Evolutionary conservation across 2,888 invertebrate genomes (phyloP).

Genomic region (Embidobia sp.): DNA sequence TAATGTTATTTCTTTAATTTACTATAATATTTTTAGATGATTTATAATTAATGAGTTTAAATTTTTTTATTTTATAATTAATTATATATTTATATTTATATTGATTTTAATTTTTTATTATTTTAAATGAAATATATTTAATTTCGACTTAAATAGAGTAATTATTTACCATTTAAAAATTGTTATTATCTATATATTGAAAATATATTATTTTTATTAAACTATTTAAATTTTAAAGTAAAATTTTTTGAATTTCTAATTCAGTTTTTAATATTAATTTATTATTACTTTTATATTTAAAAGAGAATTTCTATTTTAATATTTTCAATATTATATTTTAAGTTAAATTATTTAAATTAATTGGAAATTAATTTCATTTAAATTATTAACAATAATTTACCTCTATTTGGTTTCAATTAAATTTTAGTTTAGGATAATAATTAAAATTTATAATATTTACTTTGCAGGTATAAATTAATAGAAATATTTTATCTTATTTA

Average conservation of each 20-base stretch:
- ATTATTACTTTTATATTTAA: slow-evolving; percentile 5
- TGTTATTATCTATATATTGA: slow-evolving; percentile 68
- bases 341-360: slow-evolving; percentile 72
- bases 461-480: slow-evolving; percentile 30
- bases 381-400: slow-evolving; percentile 87
- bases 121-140: slow-evolving; percentile 67
- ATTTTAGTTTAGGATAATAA: slow-evolving; percentile 69
- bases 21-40: neutral
- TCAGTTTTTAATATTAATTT: neutral
- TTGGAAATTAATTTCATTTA: slow-evolving; percentile 84
- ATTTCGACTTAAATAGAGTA: slow-evolving; percentile 13
- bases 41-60: too few relatives aligned
- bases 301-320: slow-evolving; percentile 11
- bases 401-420: slow-evolving; percentile 84
- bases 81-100: slow-evolving; percentile 65
- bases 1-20: slow-evolving; percentile 1
- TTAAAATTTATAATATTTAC: slow-evolving; percentile 82
- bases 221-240: slow-evolving; percentile 10
- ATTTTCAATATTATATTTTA: slow-evolving; percentile 14
- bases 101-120: slow-evolving; percentile 79
- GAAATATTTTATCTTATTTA: slow-evolving; percentile 27
- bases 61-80: slow-evolving; percentile 80
- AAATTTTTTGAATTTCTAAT: slow-evolving; percentile 15
- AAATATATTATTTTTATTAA: slow-evolving; percentile 31
- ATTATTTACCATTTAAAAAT: slow-evolving; percentile 66